Base-by-base conservation (phyloP, 2,113 vertebrate species). In the Platysternon megacephalum region DNA sequence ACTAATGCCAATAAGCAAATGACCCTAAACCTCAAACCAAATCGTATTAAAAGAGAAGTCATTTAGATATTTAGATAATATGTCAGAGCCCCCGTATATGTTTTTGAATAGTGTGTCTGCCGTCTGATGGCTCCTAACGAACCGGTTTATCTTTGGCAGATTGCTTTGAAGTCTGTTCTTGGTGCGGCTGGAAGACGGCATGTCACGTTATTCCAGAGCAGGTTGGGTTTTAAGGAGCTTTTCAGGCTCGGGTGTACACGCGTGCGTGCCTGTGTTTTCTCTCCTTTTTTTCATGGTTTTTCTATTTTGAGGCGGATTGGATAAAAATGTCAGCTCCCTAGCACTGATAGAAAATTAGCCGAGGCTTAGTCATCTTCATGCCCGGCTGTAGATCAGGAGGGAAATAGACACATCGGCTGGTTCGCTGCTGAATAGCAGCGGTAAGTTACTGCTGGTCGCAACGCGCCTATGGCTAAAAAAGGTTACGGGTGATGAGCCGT, bases 111-210 rank as follows among this genome's bases (percentile, higher is more conserved):
- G 53, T 2, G 0, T 2, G 3, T 49, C 32, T 32, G 58, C 56
- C 11, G 0, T 83, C 39, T 32, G 22, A 12, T 46, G 68, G 29
- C 65, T 56, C 58, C 42, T 84, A 82, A 94, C 2, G 8, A 86
- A 28, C 78, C 56, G 5, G 12, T 42, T 53, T 26, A 4, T 82
- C 79, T 39, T n/a, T 28, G n/a, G 32, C 24, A 13, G 3, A 46
- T 76, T 52, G 55, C 80, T 93, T 61, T 76, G n/a, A 39, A 28
- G 58, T 49, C 0, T 2, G 32, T 6, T 26, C 11, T 65, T 51
- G 79, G 44, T 39, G 0, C 1, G 9, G 5, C 53, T 26, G 11
- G 6, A 79, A 51, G 84, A 19, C 0, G 3, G 9, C 1, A 1
- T 13, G 48, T 65, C n/a, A 1, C 0, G 32, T 12, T 1, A 49